phyloP scores from a whole-genome alignment of 2,797 vertebrate genomes.

The Xenentodon cancila region DNA sequence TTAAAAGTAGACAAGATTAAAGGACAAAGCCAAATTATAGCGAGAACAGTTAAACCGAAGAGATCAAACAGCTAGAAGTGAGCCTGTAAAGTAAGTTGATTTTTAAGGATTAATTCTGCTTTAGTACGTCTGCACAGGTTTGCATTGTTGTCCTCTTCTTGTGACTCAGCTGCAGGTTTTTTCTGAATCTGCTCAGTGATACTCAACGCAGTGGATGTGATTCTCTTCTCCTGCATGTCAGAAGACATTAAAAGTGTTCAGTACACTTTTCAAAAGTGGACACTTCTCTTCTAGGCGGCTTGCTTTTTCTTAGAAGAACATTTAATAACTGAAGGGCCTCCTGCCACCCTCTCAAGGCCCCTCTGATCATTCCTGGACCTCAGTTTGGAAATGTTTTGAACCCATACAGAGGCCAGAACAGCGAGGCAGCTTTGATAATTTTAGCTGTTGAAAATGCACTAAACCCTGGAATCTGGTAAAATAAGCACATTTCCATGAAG shows the following conservation, averaged over 20 bases:
- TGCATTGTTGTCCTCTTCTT: not conserved
- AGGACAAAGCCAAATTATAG: conserved; percentile 16
- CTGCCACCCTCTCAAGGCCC: no score
- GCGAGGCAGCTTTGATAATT: not conserved
- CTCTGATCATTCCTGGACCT: no score
- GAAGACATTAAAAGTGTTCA: no score
- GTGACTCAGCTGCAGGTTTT: not conserved
- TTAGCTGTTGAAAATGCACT: not conserved
- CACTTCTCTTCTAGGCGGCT: no score
- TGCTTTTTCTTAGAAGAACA: no score
- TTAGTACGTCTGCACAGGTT: conserved; percentile 21
- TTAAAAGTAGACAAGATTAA: conserved; percentile 25
- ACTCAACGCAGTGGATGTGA: no score
- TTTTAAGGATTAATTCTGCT: conserved; percentile 11
- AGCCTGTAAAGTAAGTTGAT: conserved; percentile 40
- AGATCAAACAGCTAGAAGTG: conserved; percentile 19
- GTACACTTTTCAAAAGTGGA: no score
- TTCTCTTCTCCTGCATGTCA: no score
- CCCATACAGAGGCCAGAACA: not conserved
- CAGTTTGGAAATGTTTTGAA: not conserved
- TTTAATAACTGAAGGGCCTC: no score
- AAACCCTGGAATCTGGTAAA: not conserved
- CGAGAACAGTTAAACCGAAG: conserved; percentile 26
- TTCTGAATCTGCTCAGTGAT: no score
- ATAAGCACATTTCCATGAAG: not conserved